Evolutionary conservation across 2,113 vertebrate genomes (phyloP).

Genomic region (Leptodactylus fuscus): DNA sequence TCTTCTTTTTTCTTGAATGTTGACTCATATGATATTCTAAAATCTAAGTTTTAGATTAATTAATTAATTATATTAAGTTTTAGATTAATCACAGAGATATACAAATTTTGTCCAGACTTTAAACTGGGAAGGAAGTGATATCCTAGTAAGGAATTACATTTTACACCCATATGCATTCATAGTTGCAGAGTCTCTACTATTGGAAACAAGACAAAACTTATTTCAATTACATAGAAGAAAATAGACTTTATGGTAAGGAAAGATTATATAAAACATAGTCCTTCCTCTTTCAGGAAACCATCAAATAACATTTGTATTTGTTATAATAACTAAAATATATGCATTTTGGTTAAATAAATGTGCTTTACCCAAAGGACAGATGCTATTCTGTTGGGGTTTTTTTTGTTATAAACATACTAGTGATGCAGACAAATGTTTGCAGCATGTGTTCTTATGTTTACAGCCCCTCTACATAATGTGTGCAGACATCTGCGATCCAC

Average conservation of each 20-base stretch:
- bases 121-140: no score
- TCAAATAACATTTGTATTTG: conserved; percentile 1
- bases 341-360: conserved; percentile 5
- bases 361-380: conserved; percentile 6
- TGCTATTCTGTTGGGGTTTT: conserved; percentile 31
- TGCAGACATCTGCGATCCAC: conserved; percentile 46
- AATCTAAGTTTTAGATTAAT: no score
- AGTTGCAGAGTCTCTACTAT: no score
- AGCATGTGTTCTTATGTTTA: conserved; percentile 43
- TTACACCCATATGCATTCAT: no score
- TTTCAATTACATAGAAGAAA: not conserved
- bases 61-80: no score
- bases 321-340: not conserved
- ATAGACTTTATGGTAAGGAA: not conserved
- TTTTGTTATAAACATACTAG: conserved; percentile 32
- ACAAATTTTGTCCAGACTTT: no score
- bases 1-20: no score
- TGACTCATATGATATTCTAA: no score
- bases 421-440: conserved; percentile 42
- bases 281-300: not conserved
- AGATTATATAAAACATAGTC: not conserved
- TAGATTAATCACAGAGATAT: no score
- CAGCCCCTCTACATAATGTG: conserved; percentile 19
- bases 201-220: no score
- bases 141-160: no score